A percentile compares a stretch with the other conserved stretches of the same genome.
Evolutionary conservation across 2,113 vertebrate species (phyloP).

Genomic region (Percopsis transmontana): DNA sequence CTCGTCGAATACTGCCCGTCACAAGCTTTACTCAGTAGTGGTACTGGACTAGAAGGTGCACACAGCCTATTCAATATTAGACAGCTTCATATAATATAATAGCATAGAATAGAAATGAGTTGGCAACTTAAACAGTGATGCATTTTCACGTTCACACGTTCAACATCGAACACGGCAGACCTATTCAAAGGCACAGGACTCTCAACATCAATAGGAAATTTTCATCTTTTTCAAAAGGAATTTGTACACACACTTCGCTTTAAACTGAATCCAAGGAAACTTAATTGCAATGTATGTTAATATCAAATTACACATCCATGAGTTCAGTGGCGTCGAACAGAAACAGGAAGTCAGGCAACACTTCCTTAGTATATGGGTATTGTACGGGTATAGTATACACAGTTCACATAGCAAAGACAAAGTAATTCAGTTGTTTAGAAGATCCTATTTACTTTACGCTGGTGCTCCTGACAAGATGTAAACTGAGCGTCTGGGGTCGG

Average conservation of each 20-base stretch:
- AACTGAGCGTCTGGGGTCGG: slow-evolving; percentile 23
- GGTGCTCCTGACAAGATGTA: slow-evolving; percentile 26
- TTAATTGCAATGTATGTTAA: slow-evolving; percentile 51
- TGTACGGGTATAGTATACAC: slow-evolving; percentile 19
- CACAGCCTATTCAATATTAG: slow-evolving; percentile 83
- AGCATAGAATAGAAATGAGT: slow-evolving; percentile 53
- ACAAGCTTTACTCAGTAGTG: slow-evolving; percentile 90
- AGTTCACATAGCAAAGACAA: slow-evolving; percentile 30
- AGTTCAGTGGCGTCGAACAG: slow-evolving; percentile 83
- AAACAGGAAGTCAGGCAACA: slow-evolving; percentile 54
- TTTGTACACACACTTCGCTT: slow-evolving; percentile 64
- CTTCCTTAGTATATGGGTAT: slow-evolving; percentile 8
- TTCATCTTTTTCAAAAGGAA: slow-evolving; percentile 54
- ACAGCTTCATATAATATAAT: slow-evolving; percentile 82
- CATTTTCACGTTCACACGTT: slow-evolving; percentile 92
- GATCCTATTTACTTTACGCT: slow-evolving; percentile 18
- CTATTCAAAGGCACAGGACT: slow-evolving; percentile 93
- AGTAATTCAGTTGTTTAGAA: slow-evolving; percentile 30
- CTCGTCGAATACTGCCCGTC: slow-evolving; percentile 79
- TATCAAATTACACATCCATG: slow-evolving; percentile 72
- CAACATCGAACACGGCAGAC: slow-evolving; percentile 92
- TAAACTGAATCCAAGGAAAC: slow-evolving; percentile 57
- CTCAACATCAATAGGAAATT: slow-evolving; percentile 84
- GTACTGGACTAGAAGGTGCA: slow-evolving; percentile 85
- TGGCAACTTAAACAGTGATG: slow-evolving; percentile 82